Base-by-base conservation (phyloP, 2,888 invertebrate genomes). In the Melinaea marsaeus region DNA sequence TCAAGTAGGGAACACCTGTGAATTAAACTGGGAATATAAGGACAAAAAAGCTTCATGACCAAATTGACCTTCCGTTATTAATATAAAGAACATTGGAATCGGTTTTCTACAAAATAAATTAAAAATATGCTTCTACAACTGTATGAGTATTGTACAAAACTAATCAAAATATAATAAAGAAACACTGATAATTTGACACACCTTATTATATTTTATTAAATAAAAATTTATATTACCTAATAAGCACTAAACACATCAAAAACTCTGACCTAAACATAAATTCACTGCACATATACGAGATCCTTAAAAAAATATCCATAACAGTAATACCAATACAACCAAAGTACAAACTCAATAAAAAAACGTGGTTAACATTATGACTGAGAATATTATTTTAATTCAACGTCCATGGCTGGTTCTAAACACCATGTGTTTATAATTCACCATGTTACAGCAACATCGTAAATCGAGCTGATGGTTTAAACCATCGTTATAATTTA, bases 401-500 rank as follows among this genome's bases (percentile, higher is more conserved):
- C 69, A 55, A 58, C 65, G 72, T 80, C 75, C 79, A 81, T 79
- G 71, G 78, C 77, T 64, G 74, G 69, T 64, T 72, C 56, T 63
- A 67, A 68, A 71, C 65, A 66, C 62, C 72, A 72, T 71, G 71
- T 75, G 75, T 76, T 78, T 75, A 75, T 74, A 69, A 67, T 72
- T 66, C 71, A 68, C 69, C 72, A 68, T 74, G 74, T 73, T 74
- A 74, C 74, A 76, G 74, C 77, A 66, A 71, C 78, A 77, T 72
- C 75, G 77, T 82, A 82, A 79, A 83, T 79, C 73, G 78, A 72
- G 74, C 75, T 70, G 75, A 78, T 74, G 79, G 77, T 75, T 80
- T 79, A 77, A 79, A 81, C 76, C 78, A 80, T 75, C 81, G 76
- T 79, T 81, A 83, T 84, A 85, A 85, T 84, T 85, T 86, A 85